Conservation (phyloP, 2,888 invertebrate species). For the Osedax frankpressi region DNA sequence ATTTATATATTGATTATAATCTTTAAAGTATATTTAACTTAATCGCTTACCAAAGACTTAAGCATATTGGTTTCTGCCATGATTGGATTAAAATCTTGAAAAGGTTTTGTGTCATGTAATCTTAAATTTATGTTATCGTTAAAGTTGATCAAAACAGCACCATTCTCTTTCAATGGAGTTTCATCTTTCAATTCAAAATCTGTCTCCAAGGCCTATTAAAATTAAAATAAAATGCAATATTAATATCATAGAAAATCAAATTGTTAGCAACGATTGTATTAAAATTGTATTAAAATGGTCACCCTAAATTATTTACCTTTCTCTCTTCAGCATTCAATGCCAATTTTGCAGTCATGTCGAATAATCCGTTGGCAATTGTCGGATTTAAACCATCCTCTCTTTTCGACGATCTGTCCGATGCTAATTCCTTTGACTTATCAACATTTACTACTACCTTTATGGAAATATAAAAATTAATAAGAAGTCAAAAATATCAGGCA, state of each 20-base stretch:
- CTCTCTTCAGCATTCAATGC: neutral
- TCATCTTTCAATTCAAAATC: constrained; percentile 32
- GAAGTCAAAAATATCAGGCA: no score
- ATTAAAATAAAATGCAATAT: no score
- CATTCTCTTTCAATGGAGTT: neutral
- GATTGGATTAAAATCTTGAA: constrained; percentile 35
- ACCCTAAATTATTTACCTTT: neutral
- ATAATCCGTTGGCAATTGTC: neutral
- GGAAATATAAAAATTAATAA: no score
- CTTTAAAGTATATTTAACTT: no score
- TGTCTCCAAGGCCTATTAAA: constrained; percentile 28
- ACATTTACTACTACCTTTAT: no score
- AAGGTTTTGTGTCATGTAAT: constrained; percentile 34
- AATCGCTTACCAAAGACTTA: constrained; percentile 29
- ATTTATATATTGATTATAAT: no score
- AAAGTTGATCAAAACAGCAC: constrained; percentile 31
- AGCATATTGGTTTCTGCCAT: constrained; percentile 37
- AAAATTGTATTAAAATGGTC: no score
- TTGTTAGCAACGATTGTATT: no score
- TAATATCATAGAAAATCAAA: no score
- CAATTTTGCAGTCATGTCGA: neutral
- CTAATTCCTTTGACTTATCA: no score
- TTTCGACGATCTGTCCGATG: no score
- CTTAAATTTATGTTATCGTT: constrained; percentile 36
- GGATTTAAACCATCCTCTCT: neutral